Evolutionary conservation across 1,140 invertebrate genomes (phyloP).

Genomic region (Drosophila lowei): DNA sequence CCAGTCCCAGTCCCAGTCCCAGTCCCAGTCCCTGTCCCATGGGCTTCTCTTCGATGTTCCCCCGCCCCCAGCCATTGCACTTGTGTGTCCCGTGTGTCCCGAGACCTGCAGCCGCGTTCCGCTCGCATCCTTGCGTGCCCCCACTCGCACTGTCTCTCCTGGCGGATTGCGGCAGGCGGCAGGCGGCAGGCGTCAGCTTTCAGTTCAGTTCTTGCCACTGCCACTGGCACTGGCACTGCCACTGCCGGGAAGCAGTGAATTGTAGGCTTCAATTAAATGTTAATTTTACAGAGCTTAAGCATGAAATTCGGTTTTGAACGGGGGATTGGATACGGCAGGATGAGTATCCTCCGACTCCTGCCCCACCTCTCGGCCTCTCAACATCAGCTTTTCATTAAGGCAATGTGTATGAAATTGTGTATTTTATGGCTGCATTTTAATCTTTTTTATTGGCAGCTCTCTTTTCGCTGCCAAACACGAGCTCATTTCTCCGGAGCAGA

Average conservation of each 20-base stretch:
- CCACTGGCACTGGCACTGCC: not conserved
- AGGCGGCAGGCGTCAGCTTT: no score
- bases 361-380: constrained; percentile 1
- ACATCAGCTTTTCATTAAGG: constrained; percentile 67
- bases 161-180: not conserved
- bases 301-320: constrained; percentile 67
- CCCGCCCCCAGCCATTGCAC: constrained; percentile 19
- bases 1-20: no score
- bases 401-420: constrained; percentile 69
- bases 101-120: constrained; percentile 31
- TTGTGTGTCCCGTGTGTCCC: constrained; percentile 16
- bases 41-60: no score
- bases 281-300: constrained; percentile 82
- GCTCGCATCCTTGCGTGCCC: not conserved
- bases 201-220: constrained; percentile 34
- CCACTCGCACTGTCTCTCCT: not conserved
- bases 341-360: not conserved
- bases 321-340: constrained; percentile 14
- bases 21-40: no score
- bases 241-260: constrained; percentile 51
- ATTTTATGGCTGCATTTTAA: constrained; percentile 76
- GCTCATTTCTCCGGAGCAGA: constrained; percentile 10
- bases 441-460: constrained; percentile 67
- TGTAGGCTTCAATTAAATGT: constrained; percentile 82
- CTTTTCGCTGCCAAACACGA: constrained; percentile 21